These are phyloP conservation scores for Neoitamus cyanurus DNA, from an alignment of 2,888 invertebrate species.

Conservation along the genomic window DNA sequence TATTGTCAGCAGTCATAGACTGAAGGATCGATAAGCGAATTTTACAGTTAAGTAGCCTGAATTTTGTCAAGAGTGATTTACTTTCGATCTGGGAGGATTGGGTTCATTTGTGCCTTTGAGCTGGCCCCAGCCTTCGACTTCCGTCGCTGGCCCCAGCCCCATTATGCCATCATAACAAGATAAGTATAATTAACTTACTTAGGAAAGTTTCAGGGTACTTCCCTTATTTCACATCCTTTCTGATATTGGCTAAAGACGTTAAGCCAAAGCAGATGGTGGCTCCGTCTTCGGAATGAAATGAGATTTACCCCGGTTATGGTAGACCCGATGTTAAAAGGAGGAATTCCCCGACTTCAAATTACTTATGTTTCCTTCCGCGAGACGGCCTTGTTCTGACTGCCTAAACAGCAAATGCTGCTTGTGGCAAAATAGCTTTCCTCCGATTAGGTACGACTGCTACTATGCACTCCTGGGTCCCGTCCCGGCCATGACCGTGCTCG, in stretches of 20 bases:
- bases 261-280: conserved; percentile 38
- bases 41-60: not conserved
- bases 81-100: conserved; percentile 9
- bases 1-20: not conserved
- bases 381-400: not conserved
- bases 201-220: conserved; percentile 43
- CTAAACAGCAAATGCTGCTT: conserved; percentile 11
- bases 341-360: conserved; percentile 7
- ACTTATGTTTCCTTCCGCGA: conserved; percentile 3
- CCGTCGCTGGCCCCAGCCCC: not conserved
- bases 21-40: conserved; percentile 11
- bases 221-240: conserved; percentile 38
- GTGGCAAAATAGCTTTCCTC: not conserved
- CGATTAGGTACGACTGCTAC: conserved; percentile 3
- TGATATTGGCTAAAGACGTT: conserved; percentile 39
- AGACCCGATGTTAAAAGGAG: not conserved
- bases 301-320: conserved; percentile 22
- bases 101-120: not conserved
- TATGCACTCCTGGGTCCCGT: not conserved
- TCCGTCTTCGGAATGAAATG: conserved; percentile 17
- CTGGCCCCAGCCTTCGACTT: not conserved
- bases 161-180: conserved; percentile 41
- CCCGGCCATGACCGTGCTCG: not conserved
- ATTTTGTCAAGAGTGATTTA: conserved; percentile 32
- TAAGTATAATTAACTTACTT: conserved; percentile 46